phyloP scores from a whole-genome alignment of 1,140 invertebrate species.

The Brachionus rubens region DNA sequence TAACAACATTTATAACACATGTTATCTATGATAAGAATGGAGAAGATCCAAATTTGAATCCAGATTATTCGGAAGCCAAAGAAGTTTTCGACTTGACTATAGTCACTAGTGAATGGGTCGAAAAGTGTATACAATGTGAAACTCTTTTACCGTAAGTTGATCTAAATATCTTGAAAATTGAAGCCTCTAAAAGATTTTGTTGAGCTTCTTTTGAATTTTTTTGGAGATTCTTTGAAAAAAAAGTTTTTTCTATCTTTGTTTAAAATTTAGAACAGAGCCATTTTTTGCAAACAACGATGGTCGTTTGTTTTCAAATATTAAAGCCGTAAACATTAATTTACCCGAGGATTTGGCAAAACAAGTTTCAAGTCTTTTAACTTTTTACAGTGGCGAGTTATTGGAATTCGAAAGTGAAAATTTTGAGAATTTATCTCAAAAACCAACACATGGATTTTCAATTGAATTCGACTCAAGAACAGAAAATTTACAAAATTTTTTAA shows the following conservation, averaged over 20 bases:
- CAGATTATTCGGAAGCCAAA: conserved; percentile 19
- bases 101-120: conserved; percentile 16
- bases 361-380: background rate
- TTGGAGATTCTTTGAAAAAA: no score
- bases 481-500: conserved; percentile 1
- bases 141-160: conserved; percentile 21
- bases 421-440: background rate
- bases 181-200: background rate
- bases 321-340: conserved; percentile 27
- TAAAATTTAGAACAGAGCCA: background rate
- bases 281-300: background rate
- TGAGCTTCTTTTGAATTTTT: background rate
- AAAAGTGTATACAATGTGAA: background rate
- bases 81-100: conserved; percentile 6
- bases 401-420: background rate
- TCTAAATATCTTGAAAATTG: background rate
- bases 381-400: conserved; percentile 2
- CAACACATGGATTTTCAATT: conserved; percentile 7
- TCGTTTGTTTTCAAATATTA: background rate
- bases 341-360: background rate
- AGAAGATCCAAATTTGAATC: conserved; percentile 30
- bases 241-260: no score
- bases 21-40: conserved; percentile 17
- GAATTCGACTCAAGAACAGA: background rate
- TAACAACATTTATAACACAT: conserved; percentile 28